A percentile compares a stretch with the other conserved stretches of the same genome.
These are phyloP conservation scores for Trachelipus rathkii DNA, from an alignment of 1,140 invertebrate genomes.

Conservation along the genomic window DNA sequence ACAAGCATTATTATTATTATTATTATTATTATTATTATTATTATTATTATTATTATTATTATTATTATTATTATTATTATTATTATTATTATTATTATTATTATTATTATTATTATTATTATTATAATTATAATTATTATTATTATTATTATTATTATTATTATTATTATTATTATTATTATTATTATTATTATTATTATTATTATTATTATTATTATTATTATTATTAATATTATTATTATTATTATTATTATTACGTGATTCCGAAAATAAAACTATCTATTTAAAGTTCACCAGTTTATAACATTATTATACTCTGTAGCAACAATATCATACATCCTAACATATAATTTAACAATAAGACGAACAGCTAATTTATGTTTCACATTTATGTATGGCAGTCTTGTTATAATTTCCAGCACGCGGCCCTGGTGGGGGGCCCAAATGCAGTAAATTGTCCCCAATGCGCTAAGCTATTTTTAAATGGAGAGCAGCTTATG, in stretches of 20 bases:
- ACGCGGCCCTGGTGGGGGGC: slow-evolving; percentile 81
- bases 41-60: no score
- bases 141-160: slow-evolving; percentile 12
- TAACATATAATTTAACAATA: not conserved
- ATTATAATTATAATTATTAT: not conserved
- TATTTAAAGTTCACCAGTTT: not conserved
- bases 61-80: no score
- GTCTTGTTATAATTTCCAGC: slow-evolving; percentile 63
- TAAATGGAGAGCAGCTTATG: slow-evolving; percentile 83
- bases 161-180: not conserved
- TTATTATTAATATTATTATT: no score
- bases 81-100: no score
- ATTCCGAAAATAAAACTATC: not conserved
- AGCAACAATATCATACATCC: no score
- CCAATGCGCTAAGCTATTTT: slow-evolving; percentile 87
- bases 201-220: no score
- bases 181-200: no score
- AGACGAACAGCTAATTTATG: not conserved
- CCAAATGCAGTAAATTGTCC: slow-evolving; percentile 75
- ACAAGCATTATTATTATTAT: no score
- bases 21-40: no score
- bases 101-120: not conserved
- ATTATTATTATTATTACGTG: no score
- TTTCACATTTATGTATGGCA: slow-evolving; percentile 17
- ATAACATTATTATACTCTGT: no score